These are phyloP conservation scores for Mohoua ochrocephala DNA, from an alignment of 2,113 vertebrate genomes.

Conservation along the genomic window DNA sequence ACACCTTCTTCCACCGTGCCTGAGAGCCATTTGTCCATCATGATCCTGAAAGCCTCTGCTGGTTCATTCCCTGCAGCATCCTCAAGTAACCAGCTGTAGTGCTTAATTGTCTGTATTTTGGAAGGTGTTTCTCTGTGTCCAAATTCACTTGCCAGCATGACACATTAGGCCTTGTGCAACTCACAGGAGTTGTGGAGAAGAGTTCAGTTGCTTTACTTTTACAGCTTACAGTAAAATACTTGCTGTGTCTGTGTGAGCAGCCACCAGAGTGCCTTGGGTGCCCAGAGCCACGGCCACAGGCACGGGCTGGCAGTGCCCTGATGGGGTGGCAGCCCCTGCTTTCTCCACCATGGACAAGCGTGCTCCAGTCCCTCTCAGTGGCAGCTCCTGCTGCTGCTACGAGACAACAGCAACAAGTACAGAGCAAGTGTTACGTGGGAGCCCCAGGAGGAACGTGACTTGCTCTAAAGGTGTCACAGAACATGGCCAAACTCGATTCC, in stretches of 20 bases:
- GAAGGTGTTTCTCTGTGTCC: neutral
- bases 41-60: neutral
- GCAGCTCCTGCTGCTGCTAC: neutral
- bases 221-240: neutral
- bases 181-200: neutral
- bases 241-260: neutral
- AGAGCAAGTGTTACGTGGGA: neutral
- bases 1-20: fast-evolving
- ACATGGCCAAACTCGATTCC: neutral
- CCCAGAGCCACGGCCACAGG: neutral
- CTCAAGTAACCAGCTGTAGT: neutral
- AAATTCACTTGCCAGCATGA: neutral
- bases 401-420: neutral
- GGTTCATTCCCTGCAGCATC: neutral
- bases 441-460: fast-evolving
- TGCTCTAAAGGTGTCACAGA: neutral
- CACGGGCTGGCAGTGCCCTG: neutral
- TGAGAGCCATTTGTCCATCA: neutral
- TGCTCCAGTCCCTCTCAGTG: neutral
- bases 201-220: neutral
- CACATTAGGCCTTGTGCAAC: neutral
- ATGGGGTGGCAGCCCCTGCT: neutral
- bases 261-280: neutral
- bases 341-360: neutral
- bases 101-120: neutral